These are phyloP conservation scores for Sinelater perroti DNA, from an alignment of 2,888 invertebrate genomes.

Conservation along the genomic window DNA sequence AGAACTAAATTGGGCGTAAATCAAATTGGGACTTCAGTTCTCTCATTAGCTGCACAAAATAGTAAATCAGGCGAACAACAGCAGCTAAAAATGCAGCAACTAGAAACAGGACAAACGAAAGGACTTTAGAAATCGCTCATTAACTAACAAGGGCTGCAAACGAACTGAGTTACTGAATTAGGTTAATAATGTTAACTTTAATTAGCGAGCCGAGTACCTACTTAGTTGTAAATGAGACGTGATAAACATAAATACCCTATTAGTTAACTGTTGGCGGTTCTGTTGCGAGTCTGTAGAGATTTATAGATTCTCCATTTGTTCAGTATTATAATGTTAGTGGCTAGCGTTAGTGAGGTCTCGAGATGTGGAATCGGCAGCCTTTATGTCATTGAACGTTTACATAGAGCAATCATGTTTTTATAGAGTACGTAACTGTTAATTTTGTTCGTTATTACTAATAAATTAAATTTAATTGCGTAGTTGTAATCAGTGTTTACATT, in stretches of 20 bases:
- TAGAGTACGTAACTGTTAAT: slow-evolving; percentile 5
- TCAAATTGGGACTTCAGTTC: too few species aligned
- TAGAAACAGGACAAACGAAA: not conserved
- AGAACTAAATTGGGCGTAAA: too few species aligned
- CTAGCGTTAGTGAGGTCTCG: slow-evolving; percentile 14
- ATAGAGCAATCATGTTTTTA: slow-evolving; percentile 20
- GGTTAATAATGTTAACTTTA: slow-evolving; percentile 27
- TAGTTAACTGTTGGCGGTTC: slow-evolving; percentile 15
- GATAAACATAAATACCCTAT: slow-evolving; percentile 22
- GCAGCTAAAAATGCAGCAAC: too few species aligned
- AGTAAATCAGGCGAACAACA: too few species aligned
- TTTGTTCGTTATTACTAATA: slow-evolving; percentile 12
- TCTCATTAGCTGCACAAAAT: too few species aligned
- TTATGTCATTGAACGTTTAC: slow-evolving; percentile 18
- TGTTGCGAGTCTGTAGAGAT: slow-evolving; percentile 19
- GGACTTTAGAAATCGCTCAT: not conserved
- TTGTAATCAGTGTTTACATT: slow-evolving; percentile 13
- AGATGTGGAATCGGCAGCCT: slow-evolving; percentile 19
- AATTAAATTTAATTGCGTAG: slow-evolving; percentile 29
- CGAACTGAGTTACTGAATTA: slow-evolving; percentile 23
- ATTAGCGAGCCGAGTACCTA: slow-evolving; percentile 22
- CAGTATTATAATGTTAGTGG: slow-evolving; percentile 34
- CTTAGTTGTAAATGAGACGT: slow-evolving; percentile 28
- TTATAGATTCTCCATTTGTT: slow-evolving; percentile 18
- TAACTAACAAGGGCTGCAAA: not conserved